These are phyloP conservation scores for Leptinotarsa juncta DNA, from an alignment of 2,888 invertebrate species.

Conservation along the genomic window DNA sequence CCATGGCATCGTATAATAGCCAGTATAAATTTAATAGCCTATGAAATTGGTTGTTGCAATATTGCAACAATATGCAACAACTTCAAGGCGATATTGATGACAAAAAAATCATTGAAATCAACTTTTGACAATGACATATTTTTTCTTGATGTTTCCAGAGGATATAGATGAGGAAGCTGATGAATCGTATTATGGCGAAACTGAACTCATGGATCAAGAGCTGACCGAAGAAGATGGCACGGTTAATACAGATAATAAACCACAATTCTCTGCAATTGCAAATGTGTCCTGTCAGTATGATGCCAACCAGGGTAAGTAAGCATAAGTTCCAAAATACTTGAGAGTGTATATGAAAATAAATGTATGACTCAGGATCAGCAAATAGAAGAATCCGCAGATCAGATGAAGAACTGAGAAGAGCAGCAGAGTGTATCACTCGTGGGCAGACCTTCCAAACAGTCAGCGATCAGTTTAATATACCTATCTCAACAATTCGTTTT, in stretches of 20 bases:
- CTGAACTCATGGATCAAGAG: slow-evolving; percentile 64
- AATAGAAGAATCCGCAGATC: slow-evolving; percentile 76
- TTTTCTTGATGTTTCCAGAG: slow-evolving; percentile 42
- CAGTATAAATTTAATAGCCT: no score
- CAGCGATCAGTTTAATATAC: slow-evolving; percentile 88
- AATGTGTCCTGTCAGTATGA: slow-evolving; percentile 77
- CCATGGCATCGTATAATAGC: no score
- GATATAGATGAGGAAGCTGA: slow-evolving; percentile 60
- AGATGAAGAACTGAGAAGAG: slow-evolving; percentile 81
- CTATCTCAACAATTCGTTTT: slow-evolving; percentile 87
- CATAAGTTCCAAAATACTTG: background rate
- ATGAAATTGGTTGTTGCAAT: no score
- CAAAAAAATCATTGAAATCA: slow-evolving; percentile 9
- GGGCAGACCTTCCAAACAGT: slow-evolving; percentile 90
- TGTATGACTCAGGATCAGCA: slow-evolving; percentile 51
- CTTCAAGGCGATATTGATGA: no score
- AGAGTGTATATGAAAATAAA: no score
- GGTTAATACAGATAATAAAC: slow-evolving; percentile 55
- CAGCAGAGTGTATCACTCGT: slow-evolving; percentile 87
- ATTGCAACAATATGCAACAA: no score
- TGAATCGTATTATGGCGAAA: slow-evolving; percentile 62
- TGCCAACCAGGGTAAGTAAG: slow-evolving; percentile 58
- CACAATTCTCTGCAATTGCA: slow-evolving; percentile 69
- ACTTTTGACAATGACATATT: background rate
- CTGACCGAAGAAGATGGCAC: slow-evolving; percentile 62